Evolutionary conservation across 2,888 invertebrate species (phyloP).

Genomic region (Lamellibrachia satsuma): DNA sequence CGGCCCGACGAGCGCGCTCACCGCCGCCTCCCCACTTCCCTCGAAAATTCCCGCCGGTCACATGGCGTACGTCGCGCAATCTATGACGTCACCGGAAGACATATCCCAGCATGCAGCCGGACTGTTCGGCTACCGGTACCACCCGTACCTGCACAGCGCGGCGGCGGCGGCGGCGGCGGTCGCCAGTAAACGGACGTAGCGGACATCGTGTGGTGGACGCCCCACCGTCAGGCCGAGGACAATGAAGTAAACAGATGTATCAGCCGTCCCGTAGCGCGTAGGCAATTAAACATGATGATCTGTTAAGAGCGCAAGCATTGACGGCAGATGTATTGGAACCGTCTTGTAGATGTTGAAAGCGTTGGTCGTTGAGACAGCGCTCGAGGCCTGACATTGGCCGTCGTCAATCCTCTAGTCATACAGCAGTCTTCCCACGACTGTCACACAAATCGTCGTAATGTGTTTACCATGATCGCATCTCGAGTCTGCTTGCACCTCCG

Average conservation of each 20-base stretch:
- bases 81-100: conserved; percentile 3
- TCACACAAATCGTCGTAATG: conserved; percentile 13
- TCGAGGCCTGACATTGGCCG: neutral
- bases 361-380: neutral
- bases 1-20: neutral
- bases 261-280: conserved; percentile 2
- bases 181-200: neutral
- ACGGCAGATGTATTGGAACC: neutral
- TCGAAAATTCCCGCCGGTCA: neutral
- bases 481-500: neutral
- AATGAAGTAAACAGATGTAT: neutral
- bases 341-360: neutral
- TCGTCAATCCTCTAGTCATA: conserved; percentile 7
- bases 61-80: conserved; percentile 7
- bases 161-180: neutral
- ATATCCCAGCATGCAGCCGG: conserved; percentile 14
- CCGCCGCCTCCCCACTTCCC: neutral
- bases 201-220: neutral
- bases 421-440: neutral
- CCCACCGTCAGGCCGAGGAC: neutral
- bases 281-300: neutral
- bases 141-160: conserved; percentile 29
- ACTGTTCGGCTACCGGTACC: conserved; percentile 32
- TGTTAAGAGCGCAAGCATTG: conserved; percentile 17
- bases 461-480: conserved; percentile 3